Conservation (phyloP, 1,140 invertebrate species). For the Sarcophaga bullata region DNA sequence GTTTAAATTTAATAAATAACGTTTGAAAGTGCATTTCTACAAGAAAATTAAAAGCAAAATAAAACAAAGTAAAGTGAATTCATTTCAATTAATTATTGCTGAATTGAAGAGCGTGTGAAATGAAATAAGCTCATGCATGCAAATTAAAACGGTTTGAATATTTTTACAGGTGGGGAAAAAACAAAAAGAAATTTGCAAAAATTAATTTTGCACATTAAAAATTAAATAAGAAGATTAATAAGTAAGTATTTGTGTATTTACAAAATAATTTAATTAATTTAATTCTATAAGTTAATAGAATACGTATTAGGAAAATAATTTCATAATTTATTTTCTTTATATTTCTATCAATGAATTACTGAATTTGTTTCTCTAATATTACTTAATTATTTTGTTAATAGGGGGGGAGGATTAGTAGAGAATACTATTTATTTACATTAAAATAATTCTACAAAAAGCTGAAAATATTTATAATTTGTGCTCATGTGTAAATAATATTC, state of each 20-base stretch:
- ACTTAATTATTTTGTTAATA: too few species aligned
- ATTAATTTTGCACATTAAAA: too few species aligned
- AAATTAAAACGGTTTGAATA: not conserved
- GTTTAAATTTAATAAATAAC: too few species aligned
- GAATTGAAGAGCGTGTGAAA: not conserved
- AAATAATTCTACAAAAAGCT: constrained; percentile 45
- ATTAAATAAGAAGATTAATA: too few species aligned
- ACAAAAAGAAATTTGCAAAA: too few species aligned
- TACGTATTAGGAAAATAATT: not conserved
- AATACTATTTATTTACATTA: not conserved
- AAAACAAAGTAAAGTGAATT: not conserved
- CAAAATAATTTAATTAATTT: too few species aligned
- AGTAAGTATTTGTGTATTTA: too few species aligned
- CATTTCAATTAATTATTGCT: not conserved
- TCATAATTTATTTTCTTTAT: not conserved
- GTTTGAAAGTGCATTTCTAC: too few species aligned
- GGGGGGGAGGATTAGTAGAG: not conserved
- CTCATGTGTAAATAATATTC: too few species aligned
- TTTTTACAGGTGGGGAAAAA: too few species aligned
- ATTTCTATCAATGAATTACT: not conserved
- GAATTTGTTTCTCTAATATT: not conserved
- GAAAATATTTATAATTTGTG: constrained; percentile 38
- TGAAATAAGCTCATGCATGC: not conserved
- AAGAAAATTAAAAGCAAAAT: too few species aligned
- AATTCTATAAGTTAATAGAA: not conserved